Evolutionary conservation across 1,140 invertebrate species (phyloP).

Genomic region (Luehdorfia chinensis): DNA sequence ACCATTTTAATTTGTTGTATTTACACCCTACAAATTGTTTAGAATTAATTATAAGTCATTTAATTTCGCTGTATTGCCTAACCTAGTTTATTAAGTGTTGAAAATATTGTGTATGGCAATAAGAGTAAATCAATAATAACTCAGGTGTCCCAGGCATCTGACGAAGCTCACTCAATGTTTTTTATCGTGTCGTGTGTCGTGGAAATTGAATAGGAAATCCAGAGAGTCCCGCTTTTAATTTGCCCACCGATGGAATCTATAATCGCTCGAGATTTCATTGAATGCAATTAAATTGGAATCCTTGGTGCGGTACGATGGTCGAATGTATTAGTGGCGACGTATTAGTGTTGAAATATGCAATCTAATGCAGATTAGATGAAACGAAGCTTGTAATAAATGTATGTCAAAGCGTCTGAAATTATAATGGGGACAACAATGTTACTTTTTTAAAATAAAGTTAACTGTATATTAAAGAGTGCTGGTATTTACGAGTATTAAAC

Average conservation of each 20-base stretch:
- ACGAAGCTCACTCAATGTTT: slow-evolving; percentile 54
- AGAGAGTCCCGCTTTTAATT: slow-evolving; percentile 65
- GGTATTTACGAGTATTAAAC: no score
- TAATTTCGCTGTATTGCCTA: no score
- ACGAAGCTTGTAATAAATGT: background rate
- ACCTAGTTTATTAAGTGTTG: no score
- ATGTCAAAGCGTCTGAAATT: background rate
- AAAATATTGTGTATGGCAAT: no score
- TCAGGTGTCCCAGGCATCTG: no score
- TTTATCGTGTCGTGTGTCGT: slow-evolving; percentile 55
- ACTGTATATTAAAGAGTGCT: no score
- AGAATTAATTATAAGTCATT: no score
- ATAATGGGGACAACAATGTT: background rate
- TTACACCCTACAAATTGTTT: no score
- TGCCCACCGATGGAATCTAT: slow-evolving; percentile 55
- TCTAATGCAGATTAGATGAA: background rate
- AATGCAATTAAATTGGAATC: slow-evolving; percentile 70
- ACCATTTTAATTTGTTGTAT: no score
- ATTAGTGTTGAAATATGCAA: slow-evolving; percentile 5
- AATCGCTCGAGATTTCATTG: slow-evolving; percentile 64
- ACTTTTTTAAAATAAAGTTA: no score
- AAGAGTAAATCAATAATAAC: no score
- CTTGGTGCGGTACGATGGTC: slow-evolving; percentile 27
- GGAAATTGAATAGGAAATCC: slow-evolving; percentile 65
- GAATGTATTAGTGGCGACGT: slow-evolving; percentile 25